Evolutionary conservation across 1,140 invertebrate genomes (phyloP), one percentile per base, ranked within the genome.

Genomic region (Drosophila willistoni): DNA sequence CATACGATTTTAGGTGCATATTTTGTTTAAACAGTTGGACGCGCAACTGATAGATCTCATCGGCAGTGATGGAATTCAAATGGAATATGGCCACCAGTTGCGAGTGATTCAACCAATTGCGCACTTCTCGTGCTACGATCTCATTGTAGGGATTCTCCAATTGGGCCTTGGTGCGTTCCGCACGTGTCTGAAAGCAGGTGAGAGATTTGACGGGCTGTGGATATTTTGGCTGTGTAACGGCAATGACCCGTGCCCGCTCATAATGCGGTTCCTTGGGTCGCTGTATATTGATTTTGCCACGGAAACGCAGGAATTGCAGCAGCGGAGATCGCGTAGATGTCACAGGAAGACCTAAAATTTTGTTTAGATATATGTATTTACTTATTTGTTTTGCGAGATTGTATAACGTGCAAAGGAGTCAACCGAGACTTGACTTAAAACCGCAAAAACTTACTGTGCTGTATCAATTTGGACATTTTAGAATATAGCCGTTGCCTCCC

Each of bases 231-330:
- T 94, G 93, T 1, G 95, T 90, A 42, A 96, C 92, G 76, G 94
- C 93, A 51, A 95, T 87, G 12, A 95, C 92, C 68, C 94, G 93
- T 33, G 94, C 94, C 67, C 94, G 94, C 71, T 94, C 93, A 83
- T 94, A 96, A 90, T 96, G 95, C 17, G 94, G 94, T 61, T 93
- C 92, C 90, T 93, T 93, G 1, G 96, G 96, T 71, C 93, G 95
- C 87, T 96, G 95, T 55, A 96, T 94, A 84, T 96, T 96, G 34
- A 96, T 95, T 92, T 96, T 96, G 0, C 94, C 94, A 19, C 94
- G 93, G 82, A 94, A 96, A 73, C 96, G 93, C 83, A 94, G 94
- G 13, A 94, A 93, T 71, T 95, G 93, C 10, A 93, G 68, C 7
- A 94, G 87, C 2, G 93, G 91, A 3, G 90, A 71, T 41, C 92